Evolutionary conservation across 2,888 invertebrate genomes (phyloP), one percentile per base, ranked within the genome.

Genomic region (Ganaspis brasiliensis): DNA sequence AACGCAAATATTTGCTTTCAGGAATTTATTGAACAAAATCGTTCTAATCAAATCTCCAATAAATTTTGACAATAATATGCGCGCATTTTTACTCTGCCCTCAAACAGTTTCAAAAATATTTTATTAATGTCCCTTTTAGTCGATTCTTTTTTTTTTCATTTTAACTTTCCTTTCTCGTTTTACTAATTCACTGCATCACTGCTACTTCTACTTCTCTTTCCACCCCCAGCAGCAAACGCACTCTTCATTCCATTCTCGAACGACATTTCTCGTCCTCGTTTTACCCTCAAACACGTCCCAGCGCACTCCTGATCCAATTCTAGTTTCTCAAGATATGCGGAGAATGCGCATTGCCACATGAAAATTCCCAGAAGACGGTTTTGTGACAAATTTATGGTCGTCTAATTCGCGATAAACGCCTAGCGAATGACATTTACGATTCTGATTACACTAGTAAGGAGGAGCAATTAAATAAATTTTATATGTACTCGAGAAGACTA

Each of bases 301-400:
- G 31, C 45, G 19, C 56, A 49, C 61, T 61, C 26, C 61, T 49
- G 61, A 61, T 73, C 73, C 61, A 73, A 49, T 61, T 73, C 49
- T 19, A 61, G 24, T 71, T 71, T 45, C 31, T 21, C 12, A 61
- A 61, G 14, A 26, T 59, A 73, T 57, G 12, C 49, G 12, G 26
- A 37, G 57, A 63, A 63, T 63, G 40, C 40, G 19, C 63, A 63
- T 40, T 63, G 63, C 63, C 63, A 63, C 40, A 37, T 63, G 63
- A 63, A 37, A 14, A 37, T 63, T 63, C 63, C 63, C 63, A 63
- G 40, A 63, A 63, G 63, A 14, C 63, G 63, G n/a, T 19, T 40
- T 40, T 63, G 16, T 37, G 63, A 63, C 40, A 21, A 63, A 63
- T 63, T 63, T 63, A 63, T 40, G 37, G 16, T 63, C 63, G 40